phyloP scores from a whole-genome alignment of 2,888 invertebrate species.

The Lasiommata megera region DNA sequence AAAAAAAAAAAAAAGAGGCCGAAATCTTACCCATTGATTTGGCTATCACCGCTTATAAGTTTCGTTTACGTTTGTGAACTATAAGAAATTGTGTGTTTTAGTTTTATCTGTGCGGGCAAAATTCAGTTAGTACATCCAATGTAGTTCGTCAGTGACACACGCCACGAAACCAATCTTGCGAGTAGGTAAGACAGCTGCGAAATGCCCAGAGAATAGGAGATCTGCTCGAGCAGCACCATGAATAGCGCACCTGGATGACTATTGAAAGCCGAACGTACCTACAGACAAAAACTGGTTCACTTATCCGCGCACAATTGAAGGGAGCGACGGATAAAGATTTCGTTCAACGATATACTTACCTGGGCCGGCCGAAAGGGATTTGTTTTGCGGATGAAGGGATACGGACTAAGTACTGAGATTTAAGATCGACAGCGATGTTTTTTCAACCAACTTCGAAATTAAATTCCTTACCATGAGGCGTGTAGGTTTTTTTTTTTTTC shows the following conservation, averaged over 20 bases:
- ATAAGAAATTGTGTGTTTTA: no score
- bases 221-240: constrained; percentile 18
- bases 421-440: no score
- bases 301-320: constrained; percentile 14
- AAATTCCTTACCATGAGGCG: no score
- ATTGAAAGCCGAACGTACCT: not conserved
- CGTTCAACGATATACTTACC: constrained; percentile 9
- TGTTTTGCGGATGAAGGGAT: not conserved
- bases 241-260: constrained; percentile 31
- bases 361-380: constrained; percentile 5
- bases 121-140: no score
- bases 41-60: no score
- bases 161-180: not conserved
- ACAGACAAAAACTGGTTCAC: constrained; percentile 16
- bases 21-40: no score
- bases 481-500: no score
- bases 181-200: constrained; percentile 13
- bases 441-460: no score
- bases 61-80: no score
- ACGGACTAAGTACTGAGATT: not conserved
- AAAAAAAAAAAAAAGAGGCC: no score
- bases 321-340: constrained; percentile 11
- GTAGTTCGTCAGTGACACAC: not conserved
- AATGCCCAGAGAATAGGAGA: constrained; percentile 21
- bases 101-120: no score